Percentiles rank a stretch among this genome's conserved stretches.
Evolutionary conservation across 2,113 vertebrate genomes (phyloP).

Genomic region (Hippolais icterina): DNA sequence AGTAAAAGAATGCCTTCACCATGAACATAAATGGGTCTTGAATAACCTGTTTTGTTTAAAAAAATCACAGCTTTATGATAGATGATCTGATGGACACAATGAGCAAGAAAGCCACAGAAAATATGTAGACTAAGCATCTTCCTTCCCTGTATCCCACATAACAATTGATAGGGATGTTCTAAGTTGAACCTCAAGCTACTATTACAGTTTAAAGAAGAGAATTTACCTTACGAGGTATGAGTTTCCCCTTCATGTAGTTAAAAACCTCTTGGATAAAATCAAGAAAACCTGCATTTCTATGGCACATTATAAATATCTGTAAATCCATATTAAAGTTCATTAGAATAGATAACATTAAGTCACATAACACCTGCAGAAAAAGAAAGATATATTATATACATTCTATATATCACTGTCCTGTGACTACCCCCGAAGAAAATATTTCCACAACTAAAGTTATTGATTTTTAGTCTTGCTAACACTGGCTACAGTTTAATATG

Average conservation of each 20-base stretch:
- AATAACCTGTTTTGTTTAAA: background rate
- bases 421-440: background rate
- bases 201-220: background rate
- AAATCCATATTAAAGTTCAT: background rate
- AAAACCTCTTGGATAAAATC: background rate
- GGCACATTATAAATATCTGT: background rate
- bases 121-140: background rate
- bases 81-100: background rate
- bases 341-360: background rate
- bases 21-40: background rate
- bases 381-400: background rate
- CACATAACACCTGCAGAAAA: background rate
- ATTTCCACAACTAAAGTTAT: background rate
- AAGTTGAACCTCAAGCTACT: background rate
- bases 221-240: background rate
- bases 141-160: background rate
- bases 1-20: background rate
- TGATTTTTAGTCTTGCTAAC: background rate
- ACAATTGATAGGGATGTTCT: background rate
- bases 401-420: background rate
- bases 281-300: background rate
- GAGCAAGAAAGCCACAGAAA: background rate
- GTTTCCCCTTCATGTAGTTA: background rate
- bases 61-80: background rate
- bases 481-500: background rate